phyloP scores from a whole-genome alignment of 1,140 invertebrate genomes.

The Gonioctena quinquepunctata region DNA sequence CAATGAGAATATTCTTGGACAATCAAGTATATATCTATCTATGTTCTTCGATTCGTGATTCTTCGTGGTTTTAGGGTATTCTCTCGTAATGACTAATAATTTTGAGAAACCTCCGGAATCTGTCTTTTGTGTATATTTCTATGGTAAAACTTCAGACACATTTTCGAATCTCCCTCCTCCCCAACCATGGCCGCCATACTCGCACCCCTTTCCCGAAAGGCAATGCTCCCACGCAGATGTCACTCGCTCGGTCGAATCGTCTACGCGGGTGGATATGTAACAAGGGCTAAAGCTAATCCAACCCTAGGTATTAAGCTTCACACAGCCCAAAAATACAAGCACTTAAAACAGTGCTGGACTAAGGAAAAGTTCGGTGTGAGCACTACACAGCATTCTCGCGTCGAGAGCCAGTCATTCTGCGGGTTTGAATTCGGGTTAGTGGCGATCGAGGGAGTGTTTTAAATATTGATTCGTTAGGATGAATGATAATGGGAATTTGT shows the following conservation, averaged over 20 bases:
- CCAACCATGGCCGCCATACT: background rate
- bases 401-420: conserved; percentile 23
- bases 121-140: too few relatives aligned
- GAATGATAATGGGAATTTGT: too few relatives aligned
- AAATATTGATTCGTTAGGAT: too few relatives aligned
- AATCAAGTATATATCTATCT: too few relatives aligned
- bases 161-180: too few relatives aligned
- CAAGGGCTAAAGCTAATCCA: conserved; percentile 58
- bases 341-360: conserved; percentile 58
- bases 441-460: too few relatives aligned
- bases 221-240: background rate
- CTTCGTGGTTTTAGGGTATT: too few relatives aligned
- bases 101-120: too few relatives aligned
- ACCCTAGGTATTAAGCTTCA: conserved; percentile 57
- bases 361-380: conserved; percentile 55
- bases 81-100: too few relatives aligned
- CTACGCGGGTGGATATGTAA: conserved; percentile 57
- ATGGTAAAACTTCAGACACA: too few relatives aligned
- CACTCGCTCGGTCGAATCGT: conserved; percentile 46
- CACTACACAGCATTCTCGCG: conserved; percentile 52
- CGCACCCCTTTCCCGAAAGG: background rate
- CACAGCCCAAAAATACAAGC: conserved; percentile 58
- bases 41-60: too few relatives aligned
- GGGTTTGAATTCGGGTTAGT: background rate
- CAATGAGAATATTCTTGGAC: too few relatives aligned